A percentile compares a stretch with the other conserved stretches of the same genome.
phyloP scores from a whole-genome alignment of 1,140 invertebrate species.

The Aphelinus certus region DNA sequence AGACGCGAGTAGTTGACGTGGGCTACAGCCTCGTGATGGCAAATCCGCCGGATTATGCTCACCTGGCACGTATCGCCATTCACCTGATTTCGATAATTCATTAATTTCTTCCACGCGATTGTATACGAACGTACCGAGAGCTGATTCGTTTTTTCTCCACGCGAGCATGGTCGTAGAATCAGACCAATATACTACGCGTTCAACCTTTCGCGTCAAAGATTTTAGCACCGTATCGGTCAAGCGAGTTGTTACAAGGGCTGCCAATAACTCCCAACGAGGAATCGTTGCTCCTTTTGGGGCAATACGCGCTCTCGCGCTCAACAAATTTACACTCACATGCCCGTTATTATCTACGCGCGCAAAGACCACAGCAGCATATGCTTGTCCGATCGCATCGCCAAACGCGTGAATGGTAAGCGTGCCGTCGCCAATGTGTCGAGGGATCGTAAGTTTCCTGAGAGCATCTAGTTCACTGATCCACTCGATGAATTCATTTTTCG shows the following conservation, averaged over 20 bases:
- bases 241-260: slow-evolving; percentile 48
- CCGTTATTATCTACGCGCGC: slow-evolving; percentile 34
- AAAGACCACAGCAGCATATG: slow-evolving; percentile 53
- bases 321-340: not conserved
- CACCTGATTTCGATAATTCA: slow-evolving; percentile 36
- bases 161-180: slow-evolving; percentile 44
- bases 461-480: slow-evolving; percentile 40
- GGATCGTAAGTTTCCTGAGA: slow-evolving; percentile 43
- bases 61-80: slow-evolving; percentile 57
- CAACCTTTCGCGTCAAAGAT: slow-evolving; percentile 7
- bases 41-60: slow-evolving; percentile 57
- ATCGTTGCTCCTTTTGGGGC: slow-evolving; percentile 50
- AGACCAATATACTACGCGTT: slow-evolving; percentile 27
- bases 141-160: slow-evolving; percentile 38
- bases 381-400: slow-evolving; percentile 51
- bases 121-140: slow-evolving; percentile 45
- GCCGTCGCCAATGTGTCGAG: slow-evolving; percentile 41
- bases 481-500: slow-evolving; percentile 36
- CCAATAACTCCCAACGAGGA: slow-evolving; percentile 53
- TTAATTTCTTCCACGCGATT: slow-evolving; percentile 53
- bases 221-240: too few species aligned
- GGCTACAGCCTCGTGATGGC: slow-evolving; percentile 6
- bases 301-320: slow-evolving; percentile 46
- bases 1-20: slow-evolving; percentile 46
- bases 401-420: slow-evolving; percentile 48